Base-by-base conservation (phyloP, 2,888 invertebrate genomes). In the Prosapia bicincta region DNA sequence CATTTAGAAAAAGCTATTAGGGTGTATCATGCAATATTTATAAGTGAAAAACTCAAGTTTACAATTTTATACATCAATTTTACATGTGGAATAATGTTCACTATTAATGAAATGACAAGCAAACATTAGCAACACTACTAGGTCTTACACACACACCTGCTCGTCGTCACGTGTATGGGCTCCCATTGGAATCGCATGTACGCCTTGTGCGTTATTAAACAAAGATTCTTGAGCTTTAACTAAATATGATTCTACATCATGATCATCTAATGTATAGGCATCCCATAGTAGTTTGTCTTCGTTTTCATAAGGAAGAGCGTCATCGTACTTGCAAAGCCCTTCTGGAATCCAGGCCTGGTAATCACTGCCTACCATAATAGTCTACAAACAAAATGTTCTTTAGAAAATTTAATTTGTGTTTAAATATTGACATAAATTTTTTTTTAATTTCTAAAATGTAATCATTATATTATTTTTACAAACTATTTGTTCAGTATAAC, bases 211-310 rank as follows among this genome's bases (percentile, higher is more conserved):
- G 79, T 83, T 83, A 78, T 82, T 83, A 26, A 84, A 80, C 26
- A 83, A 81, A 68, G 86, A 84, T 69, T 84, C 82, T 71, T 86
- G 86, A 25, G 91, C 83, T 87, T 85, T 85, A 68, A 81, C 88
- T 83, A 97, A 88, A 84, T 95, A 97, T 67, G 93, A 92, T 83
- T 96, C 96, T 24, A 94, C 93, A 77, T 90, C 88, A 66, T 87
- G 87, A 82, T 92, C 91, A 38, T 89, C 89, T 74, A 97, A 87
- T 79, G 90, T 90, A 80, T 89, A 89, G 0, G 98, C 97, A 83
- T 97, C 95, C 98, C 98, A 98, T 10, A 98, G 86, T 72, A 97
- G 88, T 85, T 96, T 95, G 83, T 98, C 98, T 83, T 97, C 97
- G 86, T 97, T 97, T 86, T 97, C 96, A 84, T 97, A 96, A 0